These are phyloP conservation scores for Pangasius larnaudii DNA, from an alignment of 2,797 vertebrate genomes.

Conservation along the genomic window DNA sequence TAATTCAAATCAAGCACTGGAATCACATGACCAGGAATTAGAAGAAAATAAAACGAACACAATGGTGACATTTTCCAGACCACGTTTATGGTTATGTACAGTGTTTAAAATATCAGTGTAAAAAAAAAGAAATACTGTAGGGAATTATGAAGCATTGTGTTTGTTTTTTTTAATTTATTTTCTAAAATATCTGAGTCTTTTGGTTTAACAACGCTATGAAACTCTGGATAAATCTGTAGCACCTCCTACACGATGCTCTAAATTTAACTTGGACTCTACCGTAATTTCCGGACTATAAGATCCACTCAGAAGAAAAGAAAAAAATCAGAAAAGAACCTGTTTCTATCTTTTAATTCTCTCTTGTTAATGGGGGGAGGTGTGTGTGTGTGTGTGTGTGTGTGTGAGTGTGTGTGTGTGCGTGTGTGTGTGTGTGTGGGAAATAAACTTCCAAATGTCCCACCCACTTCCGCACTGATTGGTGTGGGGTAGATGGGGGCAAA, in stretches of 20 bases:
- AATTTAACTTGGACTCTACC: background rate
- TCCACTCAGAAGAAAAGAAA: background rate
- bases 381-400: no score
- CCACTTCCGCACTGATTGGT: background rate
- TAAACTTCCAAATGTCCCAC: background rate
- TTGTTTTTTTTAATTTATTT: background rate
- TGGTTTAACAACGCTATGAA: background rate
- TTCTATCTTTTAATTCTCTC: background rate
- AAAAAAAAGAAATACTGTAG: background rate
- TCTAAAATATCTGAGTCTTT: background rate
- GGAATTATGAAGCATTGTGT: background rate
- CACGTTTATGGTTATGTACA: background rate
- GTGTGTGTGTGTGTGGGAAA: background rate
- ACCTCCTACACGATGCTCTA: background rate
- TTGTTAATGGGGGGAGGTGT: background rate
- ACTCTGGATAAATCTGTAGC: background rate
- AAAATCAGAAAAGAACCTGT: background rate
- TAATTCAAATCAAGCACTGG: background rate
- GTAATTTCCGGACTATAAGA: background rate
- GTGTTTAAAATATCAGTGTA: background rate
- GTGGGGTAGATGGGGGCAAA: background rate
- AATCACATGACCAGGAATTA: background rate
- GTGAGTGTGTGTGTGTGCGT: no score
- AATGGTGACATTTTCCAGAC: background rate
- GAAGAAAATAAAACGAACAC: background rate